phyloP scores from a whole-genome alignment of 2,888 invertebrate genomes.

The Yponomeuta cagnagella region DNA sequence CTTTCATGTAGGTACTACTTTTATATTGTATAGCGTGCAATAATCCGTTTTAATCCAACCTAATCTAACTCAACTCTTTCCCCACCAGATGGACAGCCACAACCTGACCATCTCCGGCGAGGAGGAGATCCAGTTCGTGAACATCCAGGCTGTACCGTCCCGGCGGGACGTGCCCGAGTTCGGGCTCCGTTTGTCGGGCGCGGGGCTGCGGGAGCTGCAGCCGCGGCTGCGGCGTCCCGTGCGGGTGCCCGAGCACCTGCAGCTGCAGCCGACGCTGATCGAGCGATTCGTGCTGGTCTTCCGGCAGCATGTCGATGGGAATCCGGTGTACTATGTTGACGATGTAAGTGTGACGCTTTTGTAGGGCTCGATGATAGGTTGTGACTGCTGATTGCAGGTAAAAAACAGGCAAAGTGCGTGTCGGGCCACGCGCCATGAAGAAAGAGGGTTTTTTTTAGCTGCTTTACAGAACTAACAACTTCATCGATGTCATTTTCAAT shows the following conservation, averaged over 20 bases:
- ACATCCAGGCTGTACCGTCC: slow-evolving; percentile 83
- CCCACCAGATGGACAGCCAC: slow-evolving; percentile 79
- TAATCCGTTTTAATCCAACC: neutral
- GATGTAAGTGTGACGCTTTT: slow-evolving; percentile 52
- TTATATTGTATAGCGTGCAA: no score
- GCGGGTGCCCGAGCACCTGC: slow-evolving; percentile 52
- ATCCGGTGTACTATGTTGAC: slow-evolving; percentile 77
- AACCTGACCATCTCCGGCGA: slow-evolving; percentile 80
- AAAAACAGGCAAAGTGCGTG: no score
- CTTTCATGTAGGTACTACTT: no score
- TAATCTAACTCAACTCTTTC: neutral
- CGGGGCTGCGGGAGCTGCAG: slow-evolving; percentile 84
- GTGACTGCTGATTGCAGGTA: no score
- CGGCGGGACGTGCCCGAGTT: slow-evolving; percentile 77
- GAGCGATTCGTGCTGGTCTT: slow-evolving; percentile 92
- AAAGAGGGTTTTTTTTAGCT: no score
- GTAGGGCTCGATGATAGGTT: neutral
- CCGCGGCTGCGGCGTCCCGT: slow-evolving; percentile 37
- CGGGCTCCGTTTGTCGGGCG: slow-evolving; percentile 83
- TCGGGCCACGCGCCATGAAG: no score
- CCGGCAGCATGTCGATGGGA: slow-evolving; percentile 81
- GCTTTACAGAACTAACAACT: no score
- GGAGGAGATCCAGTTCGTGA: slow-evolving; percentile 85
- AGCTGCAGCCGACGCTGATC: slow-evolving; percentile 81
- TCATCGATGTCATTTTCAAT: no score